Evolutionary conservation across 2,797 vertebrate species (phyloP).

Genomic region (Poeciliopsis gracilis): DNA sequence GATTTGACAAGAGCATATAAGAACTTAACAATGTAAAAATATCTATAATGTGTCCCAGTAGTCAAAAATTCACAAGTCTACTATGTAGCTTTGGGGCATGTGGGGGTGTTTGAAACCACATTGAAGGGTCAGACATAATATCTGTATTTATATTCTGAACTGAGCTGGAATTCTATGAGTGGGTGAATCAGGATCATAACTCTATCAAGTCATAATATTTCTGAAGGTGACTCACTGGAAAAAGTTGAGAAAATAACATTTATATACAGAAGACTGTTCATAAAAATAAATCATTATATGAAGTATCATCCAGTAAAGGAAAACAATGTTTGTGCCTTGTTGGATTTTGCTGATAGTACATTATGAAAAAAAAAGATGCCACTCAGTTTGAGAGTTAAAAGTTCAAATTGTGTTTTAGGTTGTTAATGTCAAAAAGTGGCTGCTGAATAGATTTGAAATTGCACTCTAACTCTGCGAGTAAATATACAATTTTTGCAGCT

Average conservation of each 20-base stretch:
- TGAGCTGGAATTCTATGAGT: constrained; percentile 43
- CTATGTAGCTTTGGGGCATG: constrained; percentile 37
- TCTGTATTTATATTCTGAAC: constrained; percentile 42
- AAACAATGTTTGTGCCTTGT: constrained; percentile 7
- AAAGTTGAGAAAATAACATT: constrained; percentile 42
- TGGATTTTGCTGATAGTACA: constrained; percentile 1
- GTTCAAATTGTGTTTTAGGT: constrained; percentile 11
- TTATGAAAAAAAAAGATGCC: constrained; percentile 24
- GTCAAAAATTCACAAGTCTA: constrained; percentile 33
- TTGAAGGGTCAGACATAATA: constrained; percentile 42
- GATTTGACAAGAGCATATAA: neutral
- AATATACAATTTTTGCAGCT: neutral
- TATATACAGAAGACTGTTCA: neutral
- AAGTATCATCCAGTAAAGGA: constrained; percentile 1
- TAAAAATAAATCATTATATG: neutral
- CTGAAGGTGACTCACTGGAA: constrained; percentile 46
- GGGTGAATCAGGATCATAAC: constrained; percentile 42
- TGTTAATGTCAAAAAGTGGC: constrained; percentile 17
- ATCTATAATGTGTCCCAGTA: constrained; percentile 12
- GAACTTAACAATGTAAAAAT: neutral
- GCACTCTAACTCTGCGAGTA: neutral
- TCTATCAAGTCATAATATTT: constrained; percentile 41
- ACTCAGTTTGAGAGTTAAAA: constrained; percentile 31
- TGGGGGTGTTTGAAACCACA: constrained; percentile 56
- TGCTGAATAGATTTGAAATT: constrained; percentile 8